Base-by-base conservation (phyloP, 2,888 invertebrate species). In the Drosophila quinaria region DNA sequence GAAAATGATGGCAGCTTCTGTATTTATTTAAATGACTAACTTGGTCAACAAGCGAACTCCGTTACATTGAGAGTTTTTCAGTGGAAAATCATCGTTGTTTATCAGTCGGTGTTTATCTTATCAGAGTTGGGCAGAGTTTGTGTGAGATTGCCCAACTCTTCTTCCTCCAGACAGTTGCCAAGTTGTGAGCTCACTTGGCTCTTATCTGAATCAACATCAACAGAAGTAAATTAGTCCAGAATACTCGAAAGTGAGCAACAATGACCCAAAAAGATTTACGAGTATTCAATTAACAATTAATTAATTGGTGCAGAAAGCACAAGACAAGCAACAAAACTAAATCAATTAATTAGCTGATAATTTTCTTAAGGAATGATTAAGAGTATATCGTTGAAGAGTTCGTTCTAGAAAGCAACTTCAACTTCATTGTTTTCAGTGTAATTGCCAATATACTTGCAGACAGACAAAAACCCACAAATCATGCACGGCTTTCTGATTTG, bases 251-350 rank as follows among this genome's bases (percentile, higher is more conserved):
- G 51, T 41, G 75, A 70, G 76, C 71, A 78, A 75, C 77, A 71
- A 70, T 78, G 77, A 80, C 77, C 80, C 80, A 78, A 56, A 78
- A 79, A 75, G 76, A 80, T 79, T 79, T 62, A 64, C 64, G 64
- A 66, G 44, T 58, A 55, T 66, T 70, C 70, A 52, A 79, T 74
- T 74, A 65, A 37, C 61, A 70, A 62, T 74, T 56, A 78, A 76
- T 78, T 66, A 70, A 74, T 41, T 61, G 54, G 17, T 74, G 69
- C 62, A 60, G 56, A 75, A 73, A 62, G 11, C 13, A 19, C 19
- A 44, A 35, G 9, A 29, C 25, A 25, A 56, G 11, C 19, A 37
- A 44, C n/a, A 25, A 33, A 69, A 51, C 35, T 58, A 25, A 54
- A 42, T 64, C 58, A 70, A 70, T 78, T 78, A 78, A 78, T 70